Evolutionary conservation across 2,888 invertebrate genomes (phyloP), one percentile per base, ranked within the genome.

Genomic region (Sympetrum striolatum): DNA sequence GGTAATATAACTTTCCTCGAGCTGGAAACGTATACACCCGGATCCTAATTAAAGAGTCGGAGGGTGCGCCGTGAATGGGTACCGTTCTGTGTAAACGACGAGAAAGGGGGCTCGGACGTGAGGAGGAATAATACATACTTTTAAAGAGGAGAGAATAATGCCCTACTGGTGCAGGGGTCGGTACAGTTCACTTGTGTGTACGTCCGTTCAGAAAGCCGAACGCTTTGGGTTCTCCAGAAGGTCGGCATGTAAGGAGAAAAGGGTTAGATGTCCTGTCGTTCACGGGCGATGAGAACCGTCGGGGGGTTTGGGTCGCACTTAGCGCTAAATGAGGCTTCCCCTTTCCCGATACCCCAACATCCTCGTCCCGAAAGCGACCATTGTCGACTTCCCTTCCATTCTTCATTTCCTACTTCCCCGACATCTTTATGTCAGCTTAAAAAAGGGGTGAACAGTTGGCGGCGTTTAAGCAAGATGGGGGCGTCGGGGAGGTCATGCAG

Each of bases 291-390:
- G 82, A 25, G 14, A 12, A 48, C 37, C 35, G 81, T 25, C 25
- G 44, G 31, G 31, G 58, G 82, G 53, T 53, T 82, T 58, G 53
- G 82, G 82, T 35, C 31, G 82, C 82, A 53, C 82, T 58, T 82
- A 58, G 12, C 2, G 58, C 82, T 82, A 82, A 82, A 82, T 82
- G 82, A 82, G 82, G 82, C 82, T 82, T 82, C 82, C 82, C 82
- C 31, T 48, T 31, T 81, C 31, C 35, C 82, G 53, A 82, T 35
- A 82, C 58, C n/a, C 25, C 58, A 53, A 53, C 53, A 25, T 22
- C 81, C 81, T 48, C 48, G 15, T 48, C 53, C 82, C 82, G 82
- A 73, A 73, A 73, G 73, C 73, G 64, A 6, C 81, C 44, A 81
- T 81, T 44, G 81, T 48, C 81, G 44, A 81, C 81, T 81, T 81